A percentile compares a stretch with the other conserved stretches of the same genome.
Conservation (phyloP, 2,888 invertebrate species). For the Alentia gelatinosa region DNA sequence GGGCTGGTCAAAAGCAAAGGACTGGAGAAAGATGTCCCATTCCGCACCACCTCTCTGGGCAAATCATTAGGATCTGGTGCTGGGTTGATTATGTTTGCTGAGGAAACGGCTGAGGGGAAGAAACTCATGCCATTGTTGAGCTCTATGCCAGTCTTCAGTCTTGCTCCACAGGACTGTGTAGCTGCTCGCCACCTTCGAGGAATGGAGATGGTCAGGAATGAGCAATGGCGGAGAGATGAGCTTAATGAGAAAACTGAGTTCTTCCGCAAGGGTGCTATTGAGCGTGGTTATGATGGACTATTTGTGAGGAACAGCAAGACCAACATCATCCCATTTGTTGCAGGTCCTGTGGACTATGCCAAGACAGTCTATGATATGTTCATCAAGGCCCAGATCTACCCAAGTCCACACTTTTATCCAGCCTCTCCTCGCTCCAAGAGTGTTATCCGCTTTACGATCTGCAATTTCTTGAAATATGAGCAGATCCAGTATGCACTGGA, state of each 20-base stretch:
- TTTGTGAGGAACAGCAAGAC: slow-evolving; percentile 4
- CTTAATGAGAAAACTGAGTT: slow-evolving; percentile 10
- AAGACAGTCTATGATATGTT: slow-evolving; percentile 39
- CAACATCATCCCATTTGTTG: slow-evolving; percentile 50
- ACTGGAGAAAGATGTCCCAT: slow-evolving; percentile 13
- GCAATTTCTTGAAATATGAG: slow-evolving; percentile 34
- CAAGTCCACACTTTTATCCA: slow-evolving; percentile 45
- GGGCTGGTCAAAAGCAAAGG: slow-evolving; percentile 32
- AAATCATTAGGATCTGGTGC: slow-evolving; percentile 34
- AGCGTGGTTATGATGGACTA: slow-evolving; percentile 1
- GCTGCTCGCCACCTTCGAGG: not conserved
- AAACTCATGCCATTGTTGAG: not conserved
- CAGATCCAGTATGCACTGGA: slow-evolving; percentile 12
- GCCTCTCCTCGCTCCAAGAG: slow-evolving; percentile 37
- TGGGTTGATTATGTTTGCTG: not conserved
- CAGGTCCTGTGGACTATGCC: slow-evolving; percentile 35
- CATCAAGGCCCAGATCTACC: not conserved
- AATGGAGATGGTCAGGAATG: not conserved
- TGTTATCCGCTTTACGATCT: slow-evolving; percentile 44
- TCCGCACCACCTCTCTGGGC: slow-evolving; percentile 35
- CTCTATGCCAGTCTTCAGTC: slow-evolving; percentile 31
- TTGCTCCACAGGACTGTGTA: slow-evolving; percentile 48
- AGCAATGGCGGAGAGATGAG: slow-evolving; percentile 28
- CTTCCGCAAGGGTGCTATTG: slow-evolving; percentile 9
- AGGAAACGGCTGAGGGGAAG: slow-evolving; percentile 7